phyloP scores from a whole-genome alignment of 2,113 vertebrate genomes.

The Mustelus asterias region DNA sequence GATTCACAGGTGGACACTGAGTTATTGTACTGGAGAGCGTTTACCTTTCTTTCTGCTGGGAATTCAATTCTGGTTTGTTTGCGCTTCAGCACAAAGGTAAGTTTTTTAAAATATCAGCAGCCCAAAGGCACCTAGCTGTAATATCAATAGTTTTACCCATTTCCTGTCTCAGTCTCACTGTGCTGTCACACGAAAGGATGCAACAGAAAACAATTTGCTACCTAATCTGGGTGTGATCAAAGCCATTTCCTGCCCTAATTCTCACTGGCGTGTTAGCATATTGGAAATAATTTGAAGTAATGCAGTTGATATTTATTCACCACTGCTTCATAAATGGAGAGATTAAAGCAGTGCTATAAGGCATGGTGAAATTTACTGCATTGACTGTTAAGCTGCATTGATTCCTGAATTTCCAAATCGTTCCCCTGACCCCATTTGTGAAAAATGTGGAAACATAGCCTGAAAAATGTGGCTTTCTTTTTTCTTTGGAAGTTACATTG shows the following conservation, averaged over 20 bases:
- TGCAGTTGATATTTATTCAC: background rate
- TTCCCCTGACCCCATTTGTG: background rate
- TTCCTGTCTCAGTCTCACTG: background rate
- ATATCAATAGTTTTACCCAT: background rate
- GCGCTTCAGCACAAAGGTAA: background rate
- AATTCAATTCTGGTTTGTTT: background rate
- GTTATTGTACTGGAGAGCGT: background rate
- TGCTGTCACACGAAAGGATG: background rate
- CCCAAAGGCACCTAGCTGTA: background rate
- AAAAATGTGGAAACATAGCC: background rate
- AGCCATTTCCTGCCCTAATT: background rate
- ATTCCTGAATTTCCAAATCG: background rate
- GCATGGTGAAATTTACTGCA: background rate
- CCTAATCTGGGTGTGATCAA: background rate
- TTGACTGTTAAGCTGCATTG: background rate
- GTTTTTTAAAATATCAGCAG: background rate
- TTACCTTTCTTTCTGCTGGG: background rate
- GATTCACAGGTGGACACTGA: background rate
- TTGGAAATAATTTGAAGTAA: background rate
- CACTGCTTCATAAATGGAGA: background rate
- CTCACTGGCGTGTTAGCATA: background rate
- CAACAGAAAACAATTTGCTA: background rate
- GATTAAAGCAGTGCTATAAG: background rate
- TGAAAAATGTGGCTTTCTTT: background rate
- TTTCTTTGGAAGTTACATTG: background rate